Evolutionary conservation across 2,888 invertebrate species (phyloP), one percentile per base, ranked within the genome.

Genomic region (Nomada goodeniana): DNA sequence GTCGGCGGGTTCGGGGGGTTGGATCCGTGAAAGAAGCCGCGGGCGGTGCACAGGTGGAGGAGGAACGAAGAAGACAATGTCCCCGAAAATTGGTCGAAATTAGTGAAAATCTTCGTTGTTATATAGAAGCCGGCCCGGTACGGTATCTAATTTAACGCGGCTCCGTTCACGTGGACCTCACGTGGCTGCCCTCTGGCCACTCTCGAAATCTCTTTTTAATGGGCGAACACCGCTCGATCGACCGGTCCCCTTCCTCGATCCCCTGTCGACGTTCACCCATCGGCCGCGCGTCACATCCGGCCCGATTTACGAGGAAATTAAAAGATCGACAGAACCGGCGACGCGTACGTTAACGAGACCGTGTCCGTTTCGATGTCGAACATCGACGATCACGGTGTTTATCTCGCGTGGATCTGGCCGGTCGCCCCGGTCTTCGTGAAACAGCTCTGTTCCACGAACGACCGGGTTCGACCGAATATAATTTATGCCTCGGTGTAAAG

Each of bases 141-240:
- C 83, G 74, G 82, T 76, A 77, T 83, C 86, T 86, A 90, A 91
- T 91, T 91, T 90, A 84, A 84, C 64, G 65, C 74, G 78, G 83
- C 53, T 60, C 86, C 86, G 85, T 88, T 89, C 85, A 87, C 80
- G 80, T 83, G 73, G 73, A 67, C 52, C 65, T 60, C 67, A 61
- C 55, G 23, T 13, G 64, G 70, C 26, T 72, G 57, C 76, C 87
- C 86, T 70, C 79, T 44, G 86, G 83, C 80, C 83, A 86, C 82
- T 72, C 64, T 86, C 89, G 88, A 93, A 93, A 93, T 93, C 92
- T 89, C 89, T 92, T 93, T 93, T 93, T 93, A 93, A 93, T 92
- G 91, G 88, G 80, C 85, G 86, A 72, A 65, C 64, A 29, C 23
- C 15, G 47, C 74, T 70, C n/a, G 67, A 84, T 69, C 75, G 72